These are phyloP conservation scores for Platorchestia sp. DNA, from an alignment of 1,140 invertebrate genomes.

Conservation along the genomic window DNA sequence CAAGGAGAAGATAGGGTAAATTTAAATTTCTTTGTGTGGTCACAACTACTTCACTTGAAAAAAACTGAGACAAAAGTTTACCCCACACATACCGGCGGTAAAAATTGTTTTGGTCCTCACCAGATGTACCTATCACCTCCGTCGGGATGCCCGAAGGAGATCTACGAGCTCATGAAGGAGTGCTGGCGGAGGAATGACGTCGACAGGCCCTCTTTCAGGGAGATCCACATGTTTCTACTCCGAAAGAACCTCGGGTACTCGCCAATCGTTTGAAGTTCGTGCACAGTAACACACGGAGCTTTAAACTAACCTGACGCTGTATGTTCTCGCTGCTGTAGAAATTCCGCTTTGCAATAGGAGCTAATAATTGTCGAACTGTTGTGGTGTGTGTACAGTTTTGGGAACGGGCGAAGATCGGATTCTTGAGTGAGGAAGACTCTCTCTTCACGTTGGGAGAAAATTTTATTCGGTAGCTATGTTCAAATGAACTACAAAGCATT, in stretches of 20 bases:
- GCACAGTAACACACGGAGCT: background rate
- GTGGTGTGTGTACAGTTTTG: background rate
- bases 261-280: slow-evolving; percentile 62
- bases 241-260: slow-evolving; percentile 79
- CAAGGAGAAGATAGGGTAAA: background rate
- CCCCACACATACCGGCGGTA: background rate
- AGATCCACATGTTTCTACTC: slow-evolving; percentile 82
- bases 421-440: background rate
- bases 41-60: background rate
- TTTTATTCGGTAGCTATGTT: background rate
- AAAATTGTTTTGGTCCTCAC: background rate
- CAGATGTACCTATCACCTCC: slow-evolving; percentile 73
- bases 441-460: background rate
- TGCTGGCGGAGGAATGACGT: slow-evolving; percentile 81
- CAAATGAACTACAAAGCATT: background rate
- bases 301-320: background rate
- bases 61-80: background rate
- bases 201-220: slow-evolving; percentile 80
- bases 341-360: background rate
- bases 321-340: background rate
- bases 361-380: background rate
- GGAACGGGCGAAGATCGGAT: background rate
- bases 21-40: background rate
- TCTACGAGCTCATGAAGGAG: slow-evolving; percentile 82
- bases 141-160: slow-evolving; percentile 77